Evolutionary conservation across 2,888 invertebrate species (phyloP).

Genomic region (Meandrusa payeni): DNA sequence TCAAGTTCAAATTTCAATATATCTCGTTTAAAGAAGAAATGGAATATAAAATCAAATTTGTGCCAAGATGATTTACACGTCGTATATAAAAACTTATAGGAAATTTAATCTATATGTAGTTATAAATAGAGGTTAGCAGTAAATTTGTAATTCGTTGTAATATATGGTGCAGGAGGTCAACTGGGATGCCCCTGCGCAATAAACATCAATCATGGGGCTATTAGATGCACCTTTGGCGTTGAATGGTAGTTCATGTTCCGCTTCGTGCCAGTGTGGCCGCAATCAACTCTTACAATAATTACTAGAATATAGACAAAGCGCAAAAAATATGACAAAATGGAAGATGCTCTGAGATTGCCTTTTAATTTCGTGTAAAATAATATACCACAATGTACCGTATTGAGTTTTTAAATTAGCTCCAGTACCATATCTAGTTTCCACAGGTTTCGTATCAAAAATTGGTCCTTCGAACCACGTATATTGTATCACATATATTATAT

Average conservation of each 20-base stretch:
- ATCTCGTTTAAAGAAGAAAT: not conserved
- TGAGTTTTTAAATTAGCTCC: no score
- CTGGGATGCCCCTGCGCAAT: conserved; percentile 42
- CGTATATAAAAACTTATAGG: not conserved
- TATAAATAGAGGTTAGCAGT: conserved; percentile 11
- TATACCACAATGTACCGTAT: no score
- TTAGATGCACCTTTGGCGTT: conserved; percentile 65
- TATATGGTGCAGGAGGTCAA: conserved; percentile 26
- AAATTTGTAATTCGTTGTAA: not conserved
- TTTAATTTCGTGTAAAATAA: no score
- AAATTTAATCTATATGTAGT: conserved; percentile 16
- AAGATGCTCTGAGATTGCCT: no score
- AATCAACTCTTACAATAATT: no score
- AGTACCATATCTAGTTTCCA: no score
- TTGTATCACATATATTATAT: no score
- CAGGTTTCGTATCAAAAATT: no score
- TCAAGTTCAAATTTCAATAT: conserved; percentile 1
- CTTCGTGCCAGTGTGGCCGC: conserved; percentile 31
- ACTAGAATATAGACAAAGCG: no score
- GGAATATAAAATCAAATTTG: not conserved
- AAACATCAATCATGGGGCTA: conserved; percentile 64
- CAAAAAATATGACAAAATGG: no score
- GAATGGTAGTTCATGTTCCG: conserved; percentile 42
- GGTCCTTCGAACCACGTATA: no score
- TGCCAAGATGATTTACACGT: not conserved